phyloP scores from a whole-genome alignment of 2,113 vertebrate species.

The Chelonoidis abingdonii region DNA sequence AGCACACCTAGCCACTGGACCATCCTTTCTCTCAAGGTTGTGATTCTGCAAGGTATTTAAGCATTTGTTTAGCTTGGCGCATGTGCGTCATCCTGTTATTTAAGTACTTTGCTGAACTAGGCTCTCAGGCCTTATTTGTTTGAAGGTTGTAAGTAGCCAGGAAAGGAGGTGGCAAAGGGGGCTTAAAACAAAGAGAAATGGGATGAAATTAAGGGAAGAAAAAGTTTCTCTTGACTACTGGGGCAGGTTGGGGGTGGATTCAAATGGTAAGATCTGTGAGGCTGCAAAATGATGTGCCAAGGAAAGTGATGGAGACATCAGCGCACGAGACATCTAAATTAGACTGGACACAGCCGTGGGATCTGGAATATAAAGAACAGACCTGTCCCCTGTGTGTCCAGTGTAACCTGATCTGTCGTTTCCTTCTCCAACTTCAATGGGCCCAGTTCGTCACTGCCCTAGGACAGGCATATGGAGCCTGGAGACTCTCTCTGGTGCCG shows the following conservation, averaged over 20 bases:
- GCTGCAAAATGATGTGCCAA: constrained; percentile 21
- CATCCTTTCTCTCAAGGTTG: neutral
- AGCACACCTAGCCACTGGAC: neutral
- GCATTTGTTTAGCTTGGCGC: neutral
- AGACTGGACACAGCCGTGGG: constrained; percentile 45
- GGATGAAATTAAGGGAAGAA: neutral
- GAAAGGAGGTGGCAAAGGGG: neutral
- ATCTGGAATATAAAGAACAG: constrained; percentile 50
- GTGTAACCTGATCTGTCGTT: constrained; percentile 43
- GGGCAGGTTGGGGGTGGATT: neutral
- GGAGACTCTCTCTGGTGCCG: neutral
- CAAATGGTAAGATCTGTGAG: constrained; percentile 23
- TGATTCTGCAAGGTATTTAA: neutral
- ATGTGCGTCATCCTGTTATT: neutral
- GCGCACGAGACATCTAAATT: constrained; percentile 57
- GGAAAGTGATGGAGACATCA: constrained; percentile 41
- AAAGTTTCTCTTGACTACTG: constrained; percentile 32
- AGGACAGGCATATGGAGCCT: neutral
- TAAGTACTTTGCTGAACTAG: neutral
- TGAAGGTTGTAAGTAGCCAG: neutral
- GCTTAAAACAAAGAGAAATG: neutral
- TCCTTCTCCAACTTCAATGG: neutral
- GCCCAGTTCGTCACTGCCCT: neutral
- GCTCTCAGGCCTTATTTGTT: neutral
- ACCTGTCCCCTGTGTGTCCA: neutral